Evolutionary conservation across 2,113 vertebrate species (phyloP).

Genomic region (Macaca fascicularis): T2T-MFA8v1.1 NC_088377.1:37750501-37751000

Average conservation of each 20-base stretch:
- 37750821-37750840: neutral
- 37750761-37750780: neutral
- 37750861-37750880: no score
- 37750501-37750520: no score
- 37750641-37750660: rapidly evolving
- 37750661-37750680: rapidly evolving
- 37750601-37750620: rapidly evolving
- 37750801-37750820: neutral
- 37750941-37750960: no score
- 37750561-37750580: neutral
- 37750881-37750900: no score
- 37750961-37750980: no score
- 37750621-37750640: rapidly evolving
- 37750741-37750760: no score
- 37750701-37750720: neutral
- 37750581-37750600: neutral
- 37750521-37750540: neutral
- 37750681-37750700: rapidly evolving
- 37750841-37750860: neutral
- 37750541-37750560: neutral
- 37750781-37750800: neutral
- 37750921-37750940: no score
- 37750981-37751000: no score
- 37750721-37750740: neutral
- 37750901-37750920: no score